Base-by-base conservation (phyloP, 2,797 vertebrate species). In the Xiphorhynchus erythropygius region DNA sequence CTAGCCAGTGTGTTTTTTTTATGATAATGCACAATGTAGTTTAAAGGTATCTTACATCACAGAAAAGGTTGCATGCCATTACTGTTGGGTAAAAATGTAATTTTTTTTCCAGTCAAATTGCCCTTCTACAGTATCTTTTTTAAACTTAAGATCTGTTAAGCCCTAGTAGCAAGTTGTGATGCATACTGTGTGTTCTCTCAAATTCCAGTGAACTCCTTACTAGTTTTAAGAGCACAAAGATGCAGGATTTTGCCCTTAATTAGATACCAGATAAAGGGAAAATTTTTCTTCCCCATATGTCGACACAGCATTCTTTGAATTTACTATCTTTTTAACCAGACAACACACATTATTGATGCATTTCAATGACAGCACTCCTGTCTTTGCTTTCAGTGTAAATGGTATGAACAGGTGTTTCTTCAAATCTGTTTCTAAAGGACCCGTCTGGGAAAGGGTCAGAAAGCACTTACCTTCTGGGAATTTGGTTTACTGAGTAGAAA, bases 1-100 rank as follows among this genome's bases (percentile, higher is more conserved):
- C 87, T 95, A 97, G 96, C 91, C 96, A 97, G 78, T 95, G 92
- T 93, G 86, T 1, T 57, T 96, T 93, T 90, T 95, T 95, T 79
- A 91, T 57, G 93, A 93, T 95, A 94, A 94, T 70, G 90, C 57
- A 85, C 80, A 95, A 93, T 65, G 87, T 79, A 83, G 77, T 95
- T 94, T 95, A 88, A 97, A 97, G 91, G 79, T 96, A 95, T 84
- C 87, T 96, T 91, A 90, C 80, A 63, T 59, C 84, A 94, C 56
- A 90, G 86, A 93, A 96, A 97, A 91, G 77, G 80, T 63, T 68
- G 67, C 17, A 24, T 90, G 81, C 41, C 81, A 73, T 75, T 89
- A 90, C 83, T 62, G 62, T 71, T 82, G 73, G n/a, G 24, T 73
- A 86, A 74, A 95, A 92, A 16, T 2, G 9, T 19, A 13, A 46